A percentile compares a stretch with the other conserved stretches of the same genome.
Evolutionary conservation across 1,140 invertebrate species (phyloP).

Genomic region (Drosophila orosa): DNA sequence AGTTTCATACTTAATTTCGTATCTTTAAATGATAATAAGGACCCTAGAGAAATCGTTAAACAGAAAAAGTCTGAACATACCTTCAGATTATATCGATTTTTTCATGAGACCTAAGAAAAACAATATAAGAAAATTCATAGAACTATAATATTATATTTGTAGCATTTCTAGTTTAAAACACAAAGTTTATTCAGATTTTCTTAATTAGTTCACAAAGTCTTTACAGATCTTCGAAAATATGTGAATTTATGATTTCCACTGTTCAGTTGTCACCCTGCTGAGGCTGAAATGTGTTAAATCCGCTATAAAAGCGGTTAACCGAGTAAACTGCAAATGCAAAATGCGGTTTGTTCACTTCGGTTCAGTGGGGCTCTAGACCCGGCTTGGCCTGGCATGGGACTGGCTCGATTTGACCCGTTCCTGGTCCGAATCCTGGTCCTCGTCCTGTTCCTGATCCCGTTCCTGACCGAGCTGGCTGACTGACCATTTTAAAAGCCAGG

Average conservation of each 20-base stretch:
- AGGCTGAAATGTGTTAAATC: conserved; percentile 71
- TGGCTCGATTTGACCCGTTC: conserved; percentile 19
- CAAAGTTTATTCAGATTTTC: conserved; percentile 11
- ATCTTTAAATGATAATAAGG: too few relatives aligned
- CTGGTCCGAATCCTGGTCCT: not conserved
- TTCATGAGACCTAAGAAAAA: too few relatives aligned
- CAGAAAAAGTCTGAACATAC: too few relatives aligned
- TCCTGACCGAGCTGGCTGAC: not conserved
- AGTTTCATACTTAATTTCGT: too few relatives aligned
- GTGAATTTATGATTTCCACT: conserved; percentile 5
- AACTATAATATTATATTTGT: too few relatives aligned
- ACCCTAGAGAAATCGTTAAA: too few relatives aligned
- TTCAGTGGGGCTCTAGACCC: conserved; percentile 6
- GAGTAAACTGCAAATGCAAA: conserved; percentile 78
- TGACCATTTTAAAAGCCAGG: conserved; percentile 25
- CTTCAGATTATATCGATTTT: too few relatives aligned
- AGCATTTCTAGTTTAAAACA: not conserved
- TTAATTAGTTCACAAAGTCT: not conserved
- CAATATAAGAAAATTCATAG: too few relatives aligned
- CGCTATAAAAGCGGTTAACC: conserved; percentile 78
- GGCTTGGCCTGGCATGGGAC: conserved; percentile 29
- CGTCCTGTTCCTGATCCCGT: not conserved
- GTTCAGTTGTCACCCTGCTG: conserved; percentile 27
- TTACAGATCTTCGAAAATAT: not conserved
- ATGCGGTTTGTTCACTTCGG: conserved; percentile 60